Percentiles rank a stretch among this genome's conserved stretches.
Conservation (phyloP, 2,797 vertebrate genomes). For the Bradypodion pumilum region DNA sequence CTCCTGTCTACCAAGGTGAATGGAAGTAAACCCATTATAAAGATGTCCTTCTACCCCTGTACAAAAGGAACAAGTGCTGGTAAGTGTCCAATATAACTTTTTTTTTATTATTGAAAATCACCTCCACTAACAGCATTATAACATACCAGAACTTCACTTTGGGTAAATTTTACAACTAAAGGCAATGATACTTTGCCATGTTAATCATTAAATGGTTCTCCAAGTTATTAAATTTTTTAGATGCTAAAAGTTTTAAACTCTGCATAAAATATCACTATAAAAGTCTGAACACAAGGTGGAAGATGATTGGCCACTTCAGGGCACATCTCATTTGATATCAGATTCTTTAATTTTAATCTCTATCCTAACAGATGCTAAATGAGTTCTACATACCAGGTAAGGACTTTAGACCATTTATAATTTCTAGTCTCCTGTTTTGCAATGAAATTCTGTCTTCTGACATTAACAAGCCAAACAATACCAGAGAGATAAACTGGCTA, state of each 20-base stretch:
- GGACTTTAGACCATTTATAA: slow-evolving; percentile 82
- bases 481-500: slow-evolving; percentile 92
- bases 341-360: slow-evolving; percentile 76
- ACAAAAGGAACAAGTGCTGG: too few relatives aligned
- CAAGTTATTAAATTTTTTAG: background rate
- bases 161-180: background rate
- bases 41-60: too few relatives aligned
- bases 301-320: background rate
- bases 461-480: slow-evolving; percentile 95
- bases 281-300: background rate
- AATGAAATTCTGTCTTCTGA: slow-evolving; percentile 93
- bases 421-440: slow-evolving; percentile 88
- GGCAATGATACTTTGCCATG: background rate
- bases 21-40: too few relatives aligned
- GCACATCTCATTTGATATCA: background rate
- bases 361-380: slow-evolving; percentile 67
- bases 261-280: background rate
- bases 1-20: too few relatives aligned
- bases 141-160: background rate
- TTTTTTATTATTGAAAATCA: too few relatives aligned
- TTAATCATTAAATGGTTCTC: background rate
- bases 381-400: slow-evolving; percentile 82
- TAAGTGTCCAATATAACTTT: too few relatives aligned
- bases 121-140: too few relatives aligned
- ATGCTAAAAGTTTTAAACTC: background rate